Evolutionary conservation across 1,140 invertebrate genomes (phyloP).

Genomic region (Danaus plexippus): DNA sequence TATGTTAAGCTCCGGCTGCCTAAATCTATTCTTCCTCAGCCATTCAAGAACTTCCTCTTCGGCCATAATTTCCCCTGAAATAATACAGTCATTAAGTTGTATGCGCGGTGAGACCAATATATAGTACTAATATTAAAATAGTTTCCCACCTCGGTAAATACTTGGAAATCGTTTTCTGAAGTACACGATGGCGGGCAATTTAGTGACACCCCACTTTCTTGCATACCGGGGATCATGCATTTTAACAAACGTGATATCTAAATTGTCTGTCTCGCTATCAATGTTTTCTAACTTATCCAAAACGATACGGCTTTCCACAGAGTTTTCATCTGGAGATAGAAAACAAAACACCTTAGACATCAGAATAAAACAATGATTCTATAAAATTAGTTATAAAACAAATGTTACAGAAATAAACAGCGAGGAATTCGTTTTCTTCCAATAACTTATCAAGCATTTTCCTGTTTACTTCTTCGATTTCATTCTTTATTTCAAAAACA

Average conservation of each 20-base stretch:
- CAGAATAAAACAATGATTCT: conserved; percentile 3
- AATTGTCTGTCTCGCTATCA: conserved; percentile 92
- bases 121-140: conserved; percentile 4
- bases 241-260: conserved; percentile 96
- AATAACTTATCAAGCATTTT: conserved; percentile 96
- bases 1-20: conserved; percentile 92
- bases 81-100: conserved; percentile 4
- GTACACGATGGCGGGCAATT: conserved; percentile 92
- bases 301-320: conserved; percentile 83
- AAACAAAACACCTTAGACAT: conserved; percentile 2
- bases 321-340: conserved; percentile 79
- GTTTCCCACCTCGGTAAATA: conserved; percentile 87
- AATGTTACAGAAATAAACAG: conserved; percentile 94
- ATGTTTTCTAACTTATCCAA: conserved; percentile 91
- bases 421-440: conserved; percentile 94
- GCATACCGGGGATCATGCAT: conserved; percentile 94
- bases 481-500: conserved; percentile 95
- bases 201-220: conserved; percentile 95
- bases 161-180: conserved; percentile 95
- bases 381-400: conserved; percentile 1
- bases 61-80: conserved; percentile 83
- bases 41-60: conserved; percentile 94
- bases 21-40: conserved; percentile 93
- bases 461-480: conserved; percentile 96
- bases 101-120: neutral